Evolutionary conservation across 2,113 vertebrate species (phyloP).

Genomic region (Hypanus sabinus): DNA sequence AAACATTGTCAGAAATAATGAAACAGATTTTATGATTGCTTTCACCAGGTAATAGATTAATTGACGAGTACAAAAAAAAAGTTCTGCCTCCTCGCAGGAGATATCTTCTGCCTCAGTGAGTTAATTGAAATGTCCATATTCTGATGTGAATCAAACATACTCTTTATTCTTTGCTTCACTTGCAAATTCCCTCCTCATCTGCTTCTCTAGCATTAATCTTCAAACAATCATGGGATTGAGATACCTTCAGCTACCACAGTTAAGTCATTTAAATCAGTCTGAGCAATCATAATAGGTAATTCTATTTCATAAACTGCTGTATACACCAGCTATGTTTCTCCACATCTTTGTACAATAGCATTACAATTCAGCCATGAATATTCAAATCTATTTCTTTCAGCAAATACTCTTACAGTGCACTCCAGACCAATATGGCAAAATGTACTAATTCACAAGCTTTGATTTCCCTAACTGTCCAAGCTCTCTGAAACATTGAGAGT

Average conservation of each 20-base stretch:
- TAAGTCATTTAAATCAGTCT: neutral
- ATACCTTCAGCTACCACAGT: neutral
- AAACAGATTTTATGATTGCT: neutral
- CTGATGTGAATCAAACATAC: neutral
- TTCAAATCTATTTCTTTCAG: neutral
- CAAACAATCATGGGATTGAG: neutral
- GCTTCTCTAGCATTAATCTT: neutral
- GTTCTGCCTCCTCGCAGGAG: neutral
- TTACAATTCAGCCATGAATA: neutral
- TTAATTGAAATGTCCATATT: neutral
- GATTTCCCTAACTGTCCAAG: neutral
- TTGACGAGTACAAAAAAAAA: neutral
- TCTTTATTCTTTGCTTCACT: neutral
- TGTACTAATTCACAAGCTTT: neutral
- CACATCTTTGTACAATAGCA: neutral
- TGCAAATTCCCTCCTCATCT: neutral
- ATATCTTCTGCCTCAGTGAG: neutral
- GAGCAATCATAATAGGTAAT: neutral
- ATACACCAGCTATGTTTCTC: neutral
- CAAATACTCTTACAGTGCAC: neutral
- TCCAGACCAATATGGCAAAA: neutral
- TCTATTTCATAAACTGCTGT: neutral
- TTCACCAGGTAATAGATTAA: neutral
- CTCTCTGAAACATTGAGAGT: too few species aligned
- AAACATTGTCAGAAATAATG: neutral